Percentiles rank a stretch among this genome's conserved stretches.
Conservation (phyloP, 37 sponge, comb jelly and placozoan species). For the Chondrosia reniformis region DNA sequence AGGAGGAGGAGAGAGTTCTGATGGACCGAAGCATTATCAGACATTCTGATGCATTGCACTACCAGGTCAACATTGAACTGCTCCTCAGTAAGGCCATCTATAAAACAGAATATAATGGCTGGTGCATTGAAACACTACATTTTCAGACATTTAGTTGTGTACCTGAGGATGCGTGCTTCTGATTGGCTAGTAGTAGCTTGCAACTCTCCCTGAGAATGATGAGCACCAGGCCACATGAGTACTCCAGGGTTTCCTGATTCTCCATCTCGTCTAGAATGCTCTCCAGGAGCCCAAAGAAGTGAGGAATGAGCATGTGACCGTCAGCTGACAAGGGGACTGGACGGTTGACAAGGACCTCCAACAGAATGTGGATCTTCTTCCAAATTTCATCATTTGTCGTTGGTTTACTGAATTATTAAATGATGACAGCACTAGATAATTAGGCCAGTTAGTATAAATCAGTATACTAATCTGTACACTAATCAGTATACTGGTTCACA, state of each 20-base stretch:
- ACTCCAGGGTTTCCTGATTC: constrained; percentile 49
- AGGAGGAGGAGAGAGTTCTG: constrained; percentile 76
- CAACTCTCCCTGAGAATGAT: constrained; percentile 31
- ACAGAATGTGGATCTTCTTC: neutral
- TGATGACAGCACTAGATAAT: too few species aligned
- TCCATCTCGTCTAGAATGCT: constrained; percentile 22
- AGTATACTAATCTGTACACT: too few species aligned
- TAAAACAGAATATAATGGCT: neutral
- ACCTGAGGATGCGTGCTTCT: neutral
- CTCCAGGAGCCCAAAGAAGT: neutral
- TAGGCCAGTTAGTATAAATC: too few species aligned
- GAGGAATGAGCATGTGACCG: neutral
- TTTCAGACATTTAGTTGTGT: too few species aligned
- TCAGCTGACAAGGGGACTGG: neutral
- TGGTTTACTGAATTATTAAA: too few species aligned
- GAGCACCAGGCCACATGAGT: constrained; percentile 63
- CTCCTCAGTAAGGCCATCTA: constrained; percentile 54
- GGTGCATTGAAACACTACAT: too few species aligned
- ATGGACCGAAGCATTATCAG: constrained; percentile 70
- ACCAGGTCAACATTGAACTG: constrained; percentile 82
- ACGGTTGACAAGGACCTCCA: neutral
- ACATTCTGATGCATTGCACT: constrained; percentile 71
- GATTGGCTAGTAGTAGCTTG: constrained; percentile 16
- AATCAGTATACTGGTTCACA: too few species aligned
- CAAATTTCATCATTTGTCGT: too few species aligned